phyloP scores from a whole-genome alignment of 2,888 invertebrate genomes.

The Pseudococcus viburni region DNA sequence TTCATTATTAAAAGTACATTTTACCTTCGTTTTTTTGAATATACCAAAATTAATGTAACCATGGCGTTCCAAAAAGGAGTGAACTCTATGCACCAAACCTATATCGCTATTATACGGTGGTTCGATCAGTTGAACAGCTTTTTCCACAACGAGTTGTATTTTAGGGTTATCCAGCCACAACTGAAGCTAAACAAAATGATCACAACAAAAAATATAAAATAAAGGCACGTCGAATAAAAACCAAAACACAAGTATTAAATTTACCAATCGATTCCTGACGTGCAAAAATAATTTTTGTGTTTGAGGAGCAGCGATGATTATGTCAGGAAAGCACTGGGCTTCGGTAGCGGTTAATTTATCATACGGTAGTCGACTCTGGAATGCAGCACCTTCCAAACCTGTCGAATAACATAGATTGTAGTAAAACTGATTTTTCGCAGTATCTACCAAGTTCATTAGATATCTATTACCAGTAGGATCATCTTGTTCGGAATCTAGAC shows the following conservation, averaged over 20 bases:
- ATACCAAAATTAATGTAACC: slow-evolving; percentile 98
- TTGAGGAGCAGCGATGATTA: slow-evolving; percentile 85
- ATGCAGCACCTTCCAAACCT: slow-evolving; percentile 92
- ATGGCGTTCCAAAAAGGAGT: slow-evolving; percentile 93
- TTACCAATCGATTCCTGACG: slow-evolving; percentile 87
- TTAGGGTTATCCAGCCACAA: slow-evolving; percentile 97
- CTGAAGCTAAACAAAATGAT: slow-evolving; percentile 76
- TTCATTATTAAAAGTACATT: slow-evolving; percentile 70
- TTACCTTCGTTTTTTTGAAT: slow-evolving; percentile 86
- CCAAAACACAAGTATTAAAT: slow-evolving; percentile 67
- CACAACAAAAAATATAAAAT: slow-evolving; percentile 21
- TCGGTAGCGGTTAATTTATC: slow-evolving; percentile 95
- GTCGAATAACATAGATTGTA: not conserved
- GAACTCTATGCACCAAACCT: slow-evolving; percentile 85
- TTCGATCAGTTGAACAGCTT: slow-evolving; percentile 83
- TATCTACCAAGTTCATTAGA: slow-evolving; percentile 20
- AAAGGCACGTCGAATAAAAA: not conserved
- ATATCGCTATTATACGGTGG: slow-evolving; percentile 95
- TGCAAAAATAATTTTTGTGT: slow-evolving; percentile 91
- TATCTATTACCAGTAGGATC: slow-evolving; percentile 73
- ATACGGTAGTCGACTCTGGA: slow-evolving; percentile 93
- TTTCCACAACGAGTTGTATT: slow-evolving; percentile 88
- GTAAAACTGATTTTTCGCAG: not conserved
- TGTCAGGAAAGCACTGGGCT: slow-evolving; percentile 93
- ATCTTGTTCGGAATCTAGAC: slow-evolving; percentile 74